Conservation (phyloP, 1,140 invertebrate species). For the Musca vetustissima region DNA sequence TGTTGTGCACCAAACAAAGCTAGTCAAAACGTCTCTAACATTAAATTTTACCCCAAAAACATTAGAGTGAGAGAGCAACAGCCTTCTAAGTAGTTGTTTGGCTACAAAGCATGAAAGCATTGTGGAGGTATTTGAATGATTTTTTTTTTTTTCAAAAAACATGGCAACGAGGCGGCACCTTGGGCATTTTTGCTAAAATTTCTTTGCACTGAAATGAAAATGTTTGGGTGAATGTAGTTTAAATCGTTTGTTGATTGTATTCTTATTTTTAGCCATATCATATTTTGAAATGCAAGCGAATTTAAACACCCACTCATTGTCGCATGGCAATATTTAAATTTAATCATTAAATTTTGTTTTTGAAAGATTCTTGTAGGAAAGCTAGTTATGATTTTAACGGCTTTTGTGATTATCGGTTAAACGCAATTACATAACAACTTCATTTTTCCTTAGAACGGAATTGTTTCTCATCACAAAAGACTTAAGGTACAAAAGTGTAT, state of each 20-base stretch:
- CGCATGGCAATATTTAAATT: too few relatives aligned
- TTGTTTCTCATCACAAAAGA: too few relatives aligned
- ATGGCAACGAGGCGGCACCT: neutral
- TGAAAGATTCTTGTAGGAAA: too few relatives aligned
- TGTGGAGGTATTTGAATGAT: too few relatives aligned
- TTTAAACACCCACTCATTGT: conserved; percentile 8
- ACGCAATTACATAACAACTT: too few relatives aligned
- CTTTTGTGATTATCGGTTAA: too few relatives aligned
- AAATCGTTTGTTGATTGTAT: too few relatives aligned
- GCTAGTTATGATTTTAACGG: too few relatives aligned
- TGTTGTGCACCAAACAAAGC: too few relatives aligned
- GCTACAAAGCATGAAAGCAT: neutral
- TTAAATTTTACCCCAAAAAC: conserved; percentile 5
- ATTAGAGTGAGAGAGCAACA: conserved; percentile 24
- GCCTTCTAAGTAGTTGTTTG: conserved; percentile 15
- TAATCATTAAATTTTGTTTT: too few relatives aligned
- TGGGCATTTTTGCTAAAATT: neutral
- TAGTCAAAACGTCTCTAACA: neutral
- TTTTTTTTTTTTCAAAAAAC: neutral
- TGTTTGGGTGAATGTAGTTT: neutral
- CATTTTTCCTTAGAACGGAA: too few relatives aligned
- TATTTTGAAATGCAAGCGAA: conserved; percentile 8
- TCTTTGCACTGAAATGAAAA: neutral
- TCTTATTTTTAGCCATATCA: conserved; percentile 8
- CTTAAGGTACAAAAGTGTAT: too few relatives aligned